phyloP scores from a whole-genome alignment of 2,888 invertebrate genomes.

The Lithophane semibrunnea region DNA sequence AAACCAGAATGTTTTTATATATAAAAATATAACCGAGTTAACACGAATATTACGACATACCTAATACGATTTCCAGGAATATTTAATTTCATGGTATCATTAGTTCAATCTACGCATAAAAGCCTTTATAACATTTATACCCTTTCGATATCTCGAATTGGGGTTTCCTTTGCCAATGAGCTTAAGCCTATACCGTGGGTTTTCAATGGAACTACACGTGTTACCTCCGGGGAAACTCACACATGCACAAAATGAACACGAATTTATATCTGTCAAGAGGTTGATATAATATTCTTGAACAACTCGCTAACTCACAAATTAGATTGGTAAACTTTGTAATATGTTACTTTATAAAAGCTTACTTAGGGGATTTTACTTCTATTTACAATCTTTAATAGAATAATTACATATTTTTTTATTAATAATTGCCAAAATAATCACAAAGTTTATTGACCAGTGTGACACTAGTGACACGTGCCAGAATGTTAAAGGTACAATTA shows the following conservation, averaged over 20 bases:
- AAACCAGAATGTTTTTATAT: background rate
- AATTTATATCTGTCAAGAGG: constrained; percentile 37
- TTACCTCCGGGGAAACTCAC: constrained; percentile 42
- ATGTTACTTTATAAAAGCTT: constrained; percentile 25
- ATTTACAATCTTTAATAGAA: constrained; percentile 16
- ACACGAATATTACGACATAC: constrained; percentile 28
- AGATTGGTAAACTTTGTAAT: constrained; percentile 47
- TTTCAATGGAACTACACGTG: constrained; percentile 39
- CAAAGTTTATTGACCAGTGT: background rate
- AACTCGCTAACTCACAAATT: constrained; percentile 39
- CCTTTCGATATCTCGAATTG: constrained; percentile 60
- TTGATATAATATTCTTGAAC: constrained; percentile 24
- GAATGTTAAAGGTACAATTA: background rate
- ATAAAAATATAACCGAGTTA: constrained; percentile 25
- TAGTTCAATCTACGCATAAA: constrained; percentile 46
- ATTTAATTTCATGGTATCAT: constrained; percentile 50
- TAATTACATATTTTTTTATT: constrained; percentile 6
- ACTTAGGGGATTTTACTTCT: constrained; percentile 10
- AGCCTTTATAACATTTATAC: constrained; percentile 54
- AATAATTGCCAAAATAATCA: constrained; percentile 19
- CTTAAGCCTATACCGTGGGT: constrained; percentile 51
- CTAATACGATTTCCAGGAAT: constrained; percentile 25
- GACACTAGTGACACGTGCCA: background rate
- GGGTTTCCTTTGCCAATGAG: constrained; percentile 51
- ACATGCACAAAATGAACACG: constrained; percentile 17